These are phyloP conservation scores for Steinernema feltiae DNA, from an alignment of 1,140 invertebrate species.

Conservation along the genomic window DNA sequence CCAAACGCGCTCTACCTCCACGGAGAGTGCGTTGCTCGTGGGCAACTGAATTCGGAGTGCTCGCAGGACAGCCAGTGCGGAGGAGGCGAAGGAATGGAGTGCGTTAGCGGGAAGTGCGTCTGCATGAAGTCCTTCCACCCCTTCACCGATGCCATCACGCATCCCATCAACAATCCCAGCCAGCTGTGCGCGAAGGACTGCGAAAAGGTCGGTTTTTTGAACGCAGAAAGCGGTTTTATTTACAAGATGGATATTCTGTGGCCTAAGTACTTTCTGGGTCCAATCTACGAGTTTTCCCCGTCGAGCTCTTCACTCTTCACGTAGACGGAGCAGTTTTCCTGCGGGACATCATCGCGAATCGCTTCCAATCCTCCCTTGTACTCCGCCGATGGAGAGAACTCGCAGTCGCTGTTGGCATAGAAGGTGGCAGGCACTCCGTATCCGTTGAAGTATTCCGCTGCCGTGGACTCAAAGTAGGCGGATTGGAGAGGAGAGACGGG, in stretches of 20 bases:
- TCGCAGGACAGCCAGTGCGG: constrained; percentile 53
- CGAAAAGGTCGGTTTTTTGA: constrained; percentile 39
- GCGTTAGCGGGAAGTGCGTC: constrained; percentile 50
- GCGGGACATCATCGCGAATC: too few relatives aligned
- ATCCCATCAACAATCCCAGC: constrained; percentile 53
- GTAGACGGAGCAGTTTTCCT: too few relatives aligned
- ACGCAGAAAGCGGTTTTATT: not conserved
- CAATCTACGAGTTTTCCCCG: too few relatives aligned
- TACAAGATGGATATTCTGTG: not conserved
- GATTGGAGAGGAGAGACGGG: too few relatives aligned
- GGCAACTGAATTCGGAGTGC: constrained; percentile 51
- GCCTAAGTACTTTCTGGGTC: too few relatives aligned
- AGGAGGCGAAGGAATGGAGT: constrained; percentile 56
- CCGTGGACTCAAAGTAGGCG: too few relatives aligned
- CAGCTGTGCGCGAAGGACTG: constrained; percentile 51
- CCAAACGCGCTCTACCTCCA: constrained; percentile 56
- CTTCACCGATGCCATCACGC: constrained; percentile 46
- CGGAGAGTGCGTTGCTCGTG: constrained; percentile 53
- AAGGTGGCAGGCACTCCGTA: too few relatives aligned
- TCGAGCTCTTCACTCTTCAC: too few relatives aligned
- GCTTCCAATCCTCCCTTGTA: too few relatives aligned
- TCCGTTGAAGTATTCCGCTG: too few relatives aligned
- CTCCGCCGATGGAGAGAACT: too few relatives aligned
- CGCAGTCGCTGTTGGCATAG: too few relatives aligned
- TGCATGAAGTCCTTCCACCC: constrained; percentile 50